Evolutionary conservation across 2,888 invertebrate genomes (phyloP), one percentile per base, ranked within the genome.

Genomic region (Plusia festucae): DNA sequence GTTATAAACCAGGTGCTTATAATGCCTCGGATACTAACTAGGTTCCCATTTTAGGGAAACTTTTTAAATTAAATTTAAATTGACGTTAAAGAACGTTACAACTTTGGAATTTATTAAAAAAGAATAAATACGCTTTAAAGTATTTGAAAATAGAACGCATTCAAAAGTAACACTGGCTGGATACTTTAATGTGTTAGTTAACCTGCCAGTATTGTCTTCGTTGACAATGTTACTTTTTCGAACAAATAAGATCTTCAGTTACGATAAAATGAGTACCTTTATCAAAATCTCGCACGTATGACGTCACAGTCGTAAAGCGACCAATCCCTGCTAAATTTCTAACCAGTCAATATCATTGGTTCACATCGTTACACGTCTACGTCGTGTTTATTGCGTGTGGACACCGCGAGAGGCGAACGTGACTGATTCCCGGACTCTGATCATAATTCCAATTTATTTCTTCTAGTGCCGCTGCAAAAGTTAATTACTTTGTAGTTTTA

Each of bases 291-390:
- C 34, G 69, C 76, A 18, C 76, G 20, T 53, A 46, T 59, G 63
- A 56, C 52, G 52, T 56, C 76, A 71, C 52, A 46, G 3, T 20
- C 9, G 7, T 58, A 11, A 8, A 20, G n/a, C 49, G 30, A 32
- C 27, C 30, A 60, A 52, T 74, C 40, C 16, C 18, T 40, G 27
- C 32, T 55, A 46, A 34, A 63, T 18, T 53, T 13, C 52, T 56
- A 76, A 18, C 49, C 49, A 34, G 70, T 44, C 57, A 20, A 75
- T 59, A 49, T 62, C 58, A 63, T 52, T 63, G 76, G 57, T 49
- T 49, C 53, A 57, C 76, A 15, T 58, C 70, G 52, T 75, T 58
- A 57, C 15, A 40, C 16, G 22, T 32, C 27, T 15, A 34, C 24
- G 53, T 34, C n/a, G 40, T 67, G 53, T 54, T 57, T 53, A 57